Evolutionary conservation across 64 coral and sea anemone species (phyloP).

Genomic region (Catalaphyllia jardinei): DNA sequence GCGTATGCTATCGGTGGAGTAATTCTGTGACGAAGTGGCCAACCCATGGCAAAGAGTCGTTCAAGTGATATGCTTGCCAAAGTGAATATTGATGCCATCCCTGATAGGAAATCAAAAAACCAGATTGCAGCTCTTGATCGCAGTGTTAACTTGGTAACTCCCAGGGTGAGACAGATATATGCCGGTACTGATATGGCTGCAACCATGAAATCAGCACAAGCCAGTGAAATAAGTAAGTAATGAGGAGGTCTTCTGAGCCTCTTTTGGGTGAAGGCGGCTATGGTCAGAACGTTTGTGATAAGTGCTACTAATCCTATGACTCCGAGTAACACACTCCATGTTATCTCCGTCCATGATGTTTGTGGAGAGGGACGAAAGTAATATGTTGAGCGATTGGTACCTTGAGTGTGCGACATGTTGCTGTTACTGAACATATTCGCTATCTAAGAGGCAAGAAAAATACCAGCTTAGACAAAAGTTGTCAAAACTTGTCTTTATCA

Average conservation of each 20-base stretch:
- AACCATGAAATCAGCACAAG: neutral
- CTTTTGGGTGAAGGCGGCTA: neutral
- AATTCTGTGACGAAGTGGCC: neutral
- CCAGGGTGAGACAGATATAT: neutral
- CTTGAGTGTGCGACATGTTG: neutral
- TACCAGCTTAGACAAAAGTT: no score
- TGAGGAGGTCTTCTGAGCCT: neutral
- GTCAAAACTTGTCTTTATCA: no score
- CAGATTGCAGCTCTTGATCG: neutral
- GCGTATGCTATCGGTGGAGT: neutral
- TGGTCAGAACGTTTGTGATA: neutral
- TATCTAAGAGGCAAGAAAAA: no score
- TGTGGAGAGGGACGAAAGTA: neutral
- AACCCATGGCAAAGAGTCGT: neutral
- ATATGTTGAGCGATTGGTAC: neutral
- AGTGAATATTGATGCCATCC: constrained; percentile 2
- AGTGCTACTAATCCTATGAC: neutral
- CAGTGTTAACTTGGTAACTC: neutral
- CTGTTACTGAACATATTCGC: neutral
- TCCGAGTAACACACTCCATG: neutral
- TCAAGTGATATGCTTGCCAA: neutral
- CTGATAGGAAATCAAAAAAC: constrained; percentile 1
- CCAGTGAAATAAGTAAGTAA: neutral
- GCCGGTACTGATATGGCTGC: neutral
- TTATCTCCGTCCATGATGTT: neutral